Evolutionary conservation across 2,113 vertebrate species (phyloP).

Genomic region (Notothenia coriiceps): DNA sequence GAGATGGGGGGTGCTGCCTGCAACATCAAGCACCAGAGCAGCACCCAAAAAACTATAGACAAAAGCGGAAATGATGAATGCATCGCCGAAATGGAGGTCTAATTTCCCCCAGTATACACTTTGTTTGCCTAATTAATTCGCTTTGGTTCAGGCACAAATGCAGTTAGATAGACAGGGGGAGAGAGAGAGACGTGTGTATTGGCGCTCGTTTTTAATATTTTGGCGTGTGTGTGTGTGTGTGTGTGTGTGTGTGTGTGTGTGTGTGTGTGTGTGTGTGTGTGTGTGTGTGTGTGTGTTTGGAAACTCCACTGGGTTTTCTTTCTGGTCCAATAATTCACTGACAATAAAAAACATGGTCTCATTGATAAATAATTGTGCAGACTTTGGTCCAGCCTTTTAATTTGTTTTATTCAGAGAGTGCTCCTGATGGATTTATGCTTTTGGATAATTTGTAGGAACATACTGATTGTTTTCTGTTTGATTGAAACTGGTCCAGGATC

Average conservation of each 20-base stretch:
- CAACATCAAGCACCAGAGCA: constrained; percentile 48
- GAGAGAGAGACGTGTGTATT: constrained; percentile 4
- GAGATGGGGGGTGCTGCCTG: constrained; percentile 21
- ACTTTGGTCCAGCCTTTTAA: constrained; percentile 20
- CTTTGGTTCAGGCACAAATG: constrained; percentile 60
- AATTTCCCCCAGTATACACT: constrained; percentile 66
- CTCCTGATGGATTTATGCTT: constrained; percentile 9
- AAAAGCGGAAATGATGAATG: constrained; percentile 63
- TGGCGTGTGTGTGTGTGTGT: neutral
- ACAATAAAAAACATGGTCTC: constrained; percentile 31
- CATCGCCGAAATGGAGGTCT: constrained; percentile 45
- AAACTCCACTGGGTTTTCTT: constrained; percentile 22
- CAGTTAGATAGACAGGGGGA: constrained; percentile 15
- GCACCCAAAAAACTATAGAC: constrained; percentile 42
- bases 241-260: constrained; percentile 26
- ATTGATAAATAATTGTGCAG: constrained; percentile 40
- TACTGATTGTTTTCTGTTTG: constrained; percentile 41
- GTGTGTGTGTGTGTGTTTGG: constrained; percentile 37
- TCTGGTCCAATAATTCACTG: constrained; percentile 43
- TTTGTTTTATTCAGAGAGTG: constrained; percentile 24
- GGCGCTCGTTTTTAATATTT: constrained; percentile 20
- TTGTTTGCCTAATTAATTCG: constrained; percentile 74
- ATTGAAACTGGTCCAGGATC: constrained; percentile 15
- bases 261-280: constrained; percentile 30
- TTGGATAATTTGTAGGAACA: constrained; percentile 26